Evolutionary conservation across 2,113 vertebrate species (phyloP).

Genomic region (Alethe diademata): DNA sequence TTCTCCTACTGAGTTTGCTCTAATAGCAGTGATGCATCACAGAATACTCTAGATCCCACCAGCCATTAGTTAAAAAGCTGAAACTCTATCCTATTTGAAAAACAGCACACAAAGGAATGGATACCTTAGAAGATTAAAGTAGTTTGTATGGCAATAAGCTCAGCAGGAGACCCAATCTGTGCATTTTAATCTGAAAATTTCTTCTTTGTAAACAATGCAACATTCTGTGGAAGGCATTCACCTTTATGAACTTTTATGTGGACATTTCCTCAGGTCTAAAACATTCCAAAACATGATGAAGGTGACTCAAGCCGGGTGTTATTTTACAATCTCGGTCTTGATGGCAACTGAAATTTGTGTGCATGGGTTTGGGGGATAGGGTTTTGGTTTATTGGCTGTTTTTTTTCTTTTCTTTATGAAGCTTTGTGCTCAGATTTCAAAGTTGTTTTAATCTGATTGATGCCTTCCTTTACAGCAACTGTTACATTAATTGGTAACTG

Average conservation of each 20-base stretch:
- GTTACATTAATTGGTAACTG: not conserved
- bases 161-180: not conserved
- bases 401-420: not conserved
- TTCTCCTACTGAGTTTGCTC: not conserved
- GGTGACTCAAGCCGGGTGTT: accelerated
- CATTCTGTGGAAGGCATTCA: not conserved
- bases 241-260: not conserved
- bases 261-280: not conserved
- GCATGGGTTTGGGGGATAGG: not conserved
- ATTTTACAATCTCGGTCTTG: not conserved
- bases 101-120: not conserved
- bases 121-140: not conserved
- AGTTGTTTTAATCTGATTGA: not conserved
- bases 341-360: not conserved
- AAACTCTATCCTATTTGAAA: not conserved
- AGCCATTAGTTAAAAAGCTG: not conserved
- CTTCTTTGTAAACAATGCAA: not conserved
- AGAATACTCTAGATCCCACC: not conserved
- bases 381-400: not conserved
- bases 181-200: not conserved
- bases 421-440: not conserved
- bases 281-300: not conserved
- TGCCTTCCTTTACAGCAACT: not conserved
- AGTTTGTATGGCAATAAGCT: not conserved
- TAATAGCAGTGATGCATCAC: not conserved